Evolutionary conservation across 2,113 vertebrate species (phyloP).

Genomic region (Sphaerodactylus townsendi): DNA sequence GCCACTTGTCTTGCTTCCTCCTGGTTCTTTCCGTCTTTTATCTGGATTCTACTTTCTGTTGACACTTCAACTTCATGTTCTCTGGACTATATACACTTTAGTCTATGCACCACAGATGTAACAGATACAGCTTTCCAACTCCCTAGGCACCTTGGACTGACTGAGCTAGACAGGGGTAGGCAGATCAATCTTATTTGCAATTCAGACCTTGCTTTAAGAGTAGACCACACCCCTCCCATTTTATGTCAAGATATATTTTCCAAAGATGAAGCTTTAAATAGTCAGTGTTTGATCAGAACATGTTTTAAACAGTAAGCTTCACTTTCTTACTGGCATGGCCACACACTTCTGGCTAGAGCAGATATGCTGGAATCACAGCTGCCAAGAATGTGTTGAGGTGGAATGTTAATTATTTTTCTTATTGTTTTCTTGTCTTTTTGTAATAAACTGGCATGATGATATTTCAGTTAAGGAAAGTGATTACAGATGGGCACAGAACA

Average conservation of each 20-base stretch:
- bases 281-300: background rate
- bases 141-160: too few species aligned
- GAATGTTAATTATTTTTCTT: constrained; percentile 25
- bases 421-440: background rate
- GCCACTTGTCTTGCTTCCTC: too few species aligned
- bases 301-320: background rate
- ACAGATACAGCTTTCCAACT: too few species aligned
- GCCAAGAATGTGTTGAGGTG: constrained; percentile 17
- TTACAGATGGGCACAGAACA: constrained; percentile 11
- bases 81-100: too few species aligned
- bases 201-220: too few species aligned
- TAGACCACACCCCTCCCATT: too few species aligned
- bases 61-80: too few species aligned
- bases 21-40: too few species aligned
- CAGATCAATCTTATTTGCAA: too few species aligned
- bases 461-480: constrained; percentile 27
- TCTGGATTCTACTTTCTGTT: too few species aligned
- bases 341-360: background rate
- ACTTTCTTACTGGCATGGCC: background rate
- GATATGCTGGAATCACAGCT: constrained; percentile 5
- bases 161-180: too few species aligned
- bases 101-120: too few species aligned
- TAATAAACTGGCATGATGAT: background rate
- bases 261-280: background rate
- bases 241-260: background rate